Conservation (phyloP, 2,113 vertebrate species). For the Actinemys pallida region DNA sequence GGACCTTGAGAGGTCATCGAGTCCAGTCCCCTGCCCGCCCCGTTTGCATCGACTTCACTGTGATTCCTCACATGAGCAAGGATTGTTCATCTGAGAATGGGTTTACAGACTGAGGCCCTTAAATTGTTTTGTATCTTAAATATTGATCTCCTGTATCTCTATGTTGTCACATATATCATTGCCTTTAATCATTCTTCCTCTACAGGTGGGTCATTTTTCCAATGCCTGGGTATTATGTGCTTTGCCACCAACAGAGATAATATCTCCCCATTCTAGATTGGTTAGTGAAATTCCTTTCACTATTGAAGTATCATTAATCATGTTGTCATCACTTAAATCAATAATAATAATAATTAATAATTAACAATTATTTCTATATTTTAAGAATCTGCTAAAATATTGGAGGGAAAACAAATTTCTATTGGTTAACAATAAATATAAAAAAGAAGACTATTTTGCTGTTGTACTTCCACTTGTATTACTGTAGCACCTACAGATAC, state of each 20-base stretch:
- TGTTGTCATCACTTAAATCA: conserved; percentile 71
- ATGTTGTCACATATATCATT: conserved; percentile 29
- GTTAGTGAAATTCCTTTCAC: conserved; percentile 54
- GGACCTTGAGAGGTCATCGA: no score
- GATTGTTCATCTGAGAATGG: not conserved
- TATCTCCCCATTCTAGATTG: conserved; percentile 41
- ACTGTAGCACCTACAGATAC: conserved; percentile 70
- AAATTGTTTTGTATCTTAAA: conserved; percentile 19
- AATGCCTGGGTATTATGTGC: conserved; percentile 25
- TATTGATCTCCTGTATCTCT: conserved; percentile 53
- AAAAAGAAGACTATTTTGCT: not conserved
- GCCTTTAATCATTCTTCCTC: conserved; percentile 59
- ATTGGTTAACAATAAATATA: conserved; percentile 65
- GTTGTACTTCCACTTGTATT: conserved; percentile 41
- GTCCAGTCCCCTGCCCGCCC: no score
- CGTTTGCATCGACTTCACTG: not conserved
- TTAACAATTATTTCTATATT: conserved; percentile 67
- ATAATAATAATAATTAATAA: conserved; percentile 58
- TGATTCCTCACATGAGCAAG: not conserved
- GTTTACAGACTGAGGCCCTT: not conserved
- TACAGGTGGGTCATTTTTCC: conserved; percentile 65
- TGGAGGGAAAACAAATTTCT: conserved; percentile 59
- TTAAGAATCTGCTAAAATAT: conserved; percentile 64
- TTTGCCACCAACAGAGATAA: conserved; percentile 71
- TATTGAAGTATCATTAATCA: conserved; percentile 71